These are phyloP conservation scores for Agonopterix heracliana DNA, from an alignment of 2,888 invertebrate species.

Conservation along the genomic window DNA sequence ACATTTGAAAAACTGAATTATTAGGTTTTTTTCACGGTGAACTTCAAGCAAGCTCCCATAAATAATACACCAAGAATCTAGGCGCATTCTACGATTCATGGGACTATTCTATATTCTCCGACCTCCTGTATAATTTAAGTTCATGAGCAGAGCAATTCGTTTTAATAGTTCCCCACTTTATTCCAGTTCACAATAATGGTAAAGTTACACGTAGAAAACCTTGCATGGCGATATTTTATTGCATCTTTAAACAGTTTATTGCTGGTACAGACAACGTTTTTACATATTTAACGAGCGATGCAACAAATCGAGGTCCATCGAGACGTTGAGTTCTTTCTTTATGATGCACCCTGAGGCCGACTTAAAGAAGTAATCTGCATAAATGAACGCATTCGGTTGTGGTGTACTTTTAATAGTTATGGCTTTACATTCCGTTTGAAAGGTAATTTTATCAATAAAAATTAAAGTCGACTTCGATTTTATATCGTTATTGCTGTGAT, in stretches of 20 bases:
- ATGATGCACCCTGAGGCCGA: conserved; percentile 20
- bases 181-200: too few relatives aligned
- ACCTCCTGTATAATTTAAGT: too few relatives aligned
- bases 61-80: too few relatives aligned
- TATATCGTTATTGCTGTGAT: neutral
- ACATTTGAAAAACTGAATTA: too few relatives aligned
- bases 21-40: too few relatives aligned
- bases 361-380: conserved; percentile 27
- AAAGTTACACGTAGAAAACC: neutral
- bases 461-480: neutral
- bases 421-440: neutral
- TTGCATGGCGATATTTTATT: conserved; percentile 15
- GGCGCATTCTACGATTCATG: neutral
- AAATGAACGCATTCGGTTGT: conserved; percentile 17
- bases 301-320: conserved; percentile 18
- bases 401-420: neutral
- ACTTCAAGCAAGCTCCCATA: too few relatives aligned
- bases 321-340: conserved; percentile 21
- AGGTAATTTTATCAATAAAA: neutral
- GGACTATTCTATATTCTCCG: neutral
- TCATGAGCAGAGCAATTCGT: too few relatives aligned
- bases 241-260: conserved; percentile 17
- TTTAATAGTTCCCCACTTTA: too few relatives aligned
- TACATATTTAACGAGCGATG: conserved; percentile 32
- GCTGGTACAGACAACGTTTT: conserved; percentile 18